Percentiles rank a stretch among this genome's conserved stretches.
phyloP scores from a whole-genome alignment of 2,113 vertebrate genomes.

The Speoplatyrhinus poulsoni region DNA sequence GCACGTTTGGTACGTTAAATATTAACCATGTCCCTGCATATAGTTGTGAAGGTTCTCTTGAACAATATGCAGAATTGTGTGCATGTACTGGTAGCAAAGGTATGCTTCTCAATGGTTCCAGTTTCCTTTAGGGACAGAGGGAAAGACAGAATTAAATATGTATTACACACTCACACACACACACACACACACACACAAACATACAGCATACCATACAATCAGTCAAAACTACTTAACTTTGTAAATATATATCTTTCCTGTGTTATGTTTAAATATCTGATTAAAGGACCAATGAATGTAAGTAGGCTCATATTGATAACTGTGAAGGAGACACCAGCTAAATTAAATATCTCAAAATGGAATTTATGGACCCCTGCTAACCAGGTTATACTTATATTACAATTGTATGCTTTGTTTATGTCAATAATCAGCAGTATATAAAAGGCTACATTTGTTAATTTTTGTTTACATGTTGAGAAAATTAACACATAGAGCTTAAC shows the following conservation, averaged over 20 bases:
- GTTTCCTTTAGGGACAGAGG: slow-evolving; percentile 74
- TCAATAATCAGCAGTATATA: no score
- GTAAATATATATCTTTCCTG: not conserved
- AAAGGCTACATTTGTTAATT: not conserved
- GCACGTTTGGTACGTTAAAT: not conserved
- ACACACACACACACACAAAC: no score
- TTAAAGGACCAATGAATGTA: not conserved
- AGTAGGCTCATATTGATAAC: no score
- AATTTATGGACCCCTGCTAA: no score
- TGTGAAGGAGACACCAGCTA: no score
- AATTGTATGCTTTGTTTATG: no score
- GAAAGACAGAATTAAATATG: not conserved
- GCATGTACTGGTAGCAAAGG: slow-evolving; percentile 90
- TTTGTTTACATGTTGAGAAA: no score
- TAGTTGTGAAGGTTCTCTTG: slow-evolving; percentile 91
- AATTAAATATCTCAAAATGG: no score
- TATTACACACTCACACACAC: not conserved
- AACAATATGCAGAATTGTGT: slow-evolving; percentile 98
- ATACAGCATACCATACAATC: no score
- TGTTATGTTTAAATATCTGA: not conserved
- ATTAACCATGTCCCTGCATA: slow-evolving; percentile 90
- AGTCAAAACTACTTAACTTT: no score
- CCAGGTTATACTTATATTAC: no score
- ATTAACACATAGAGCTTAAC: no score
- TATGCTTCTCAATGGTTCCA: slow-evolving; percentile 92